These are phyloP conservation scores for Leptocoma aspasia DNA, from an alignment of 2,113 vertebrate species.

Conservation along the genomic window DNA sequence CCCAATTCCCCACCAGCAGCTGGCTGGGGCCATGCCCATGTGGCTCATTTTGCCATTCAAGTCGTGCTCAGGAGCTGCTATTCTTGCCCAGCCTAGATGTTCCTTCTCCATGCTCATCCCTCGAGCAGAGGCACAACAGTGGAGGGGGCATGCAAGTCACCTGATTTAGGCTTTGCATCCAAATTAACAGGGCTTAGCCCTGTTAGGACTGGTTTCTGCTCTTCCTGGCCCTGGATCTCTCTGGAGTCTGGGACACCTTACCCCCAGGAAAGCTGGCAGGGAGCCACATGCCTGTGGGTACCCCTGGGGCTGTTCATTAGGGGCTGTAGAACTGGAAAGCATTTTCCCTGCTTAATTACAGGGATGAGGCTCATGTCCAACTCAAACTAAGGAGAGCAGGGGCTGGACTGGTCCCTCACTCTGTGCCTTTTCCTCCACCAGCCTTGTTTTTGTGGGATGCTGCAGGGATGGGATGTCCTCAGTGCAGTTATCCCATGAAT, in stretches of 20 bases:
- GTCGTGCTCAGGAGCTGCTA: rapidly evolving
- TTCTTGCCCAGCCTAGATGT: rapidly evolving
- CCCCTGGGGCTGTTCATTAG: neutral
- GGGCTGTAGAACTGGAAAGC: neutral
- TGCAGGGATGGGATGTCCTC: neutral
- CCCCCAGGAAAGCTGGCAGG: neutral
- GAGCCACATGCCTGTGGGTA: neutral
- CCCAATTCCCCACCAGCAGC: neutral
- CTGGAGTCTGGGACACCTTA: neutral
- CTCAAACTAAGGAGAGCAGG: neutral
- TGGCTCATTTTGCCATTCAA: neutral
- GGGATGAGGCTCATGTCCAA: neutral
- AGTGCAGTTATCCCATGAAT: neutral
- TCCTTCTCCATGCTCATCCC: neutral
- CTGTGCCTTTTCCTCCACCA: neutral
- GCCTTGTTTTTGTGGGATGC: neutral
- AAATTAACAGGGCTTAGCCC: neutral
- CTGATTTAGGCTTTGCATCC: neutral
- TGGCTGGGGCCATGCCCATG: rapidly evolving
- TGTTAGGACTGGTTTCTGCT: neutral
- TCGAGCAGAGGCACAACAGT: neutral
- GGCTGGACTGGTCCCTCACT: neutral
- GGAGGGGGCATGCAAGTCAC: neutral
- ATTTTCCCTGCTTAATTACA: neutral
- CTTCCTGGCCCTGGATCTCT: neutral